These are phyloP conservation scores for Orchestia grillus DNA, from an alignment of 1,140 invertebrate species.

Conservation along the genomic window DNA sequence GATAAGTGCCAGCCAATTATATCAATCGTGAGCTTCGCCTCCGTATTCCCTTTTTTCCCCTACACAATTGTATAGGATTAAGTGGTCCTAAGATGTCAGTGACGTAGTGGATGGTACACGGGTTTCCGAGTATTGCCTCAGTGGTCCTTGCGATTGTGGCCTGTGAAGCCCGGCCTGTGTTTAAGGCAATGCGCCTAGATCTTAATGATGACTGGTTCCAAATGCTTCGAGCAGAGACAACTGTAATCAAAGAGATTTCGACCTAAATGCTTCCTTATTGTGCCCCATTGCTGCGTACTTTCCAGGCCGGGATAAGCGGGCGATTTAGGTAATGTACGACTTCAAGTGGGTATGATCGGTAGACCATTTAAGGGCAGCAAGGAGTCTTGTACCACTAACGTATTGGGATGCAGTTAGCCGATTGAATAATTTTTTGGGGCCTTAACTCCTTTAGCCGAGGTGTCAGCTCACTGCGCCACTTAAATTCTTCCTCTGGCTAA, in stretches of 20 bases:
- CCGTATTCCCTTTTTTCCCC: constrained; percentile 18
- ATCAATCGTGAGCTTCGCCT: constrained; percentile 52
- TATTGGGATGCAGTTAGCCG: background rate
- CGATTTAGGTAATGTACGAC: constrained; percentile 13
- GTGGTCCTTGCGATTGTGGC: background rate
- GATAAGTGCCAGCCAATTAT: constrained; percentile 44
- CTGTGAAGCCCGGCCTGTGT: background rate
- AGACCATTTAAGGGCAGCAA: background rate
- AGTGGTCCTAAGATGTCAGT: constrained; percentile 45
- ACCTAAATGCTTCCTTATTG: constrained; percentile 55
- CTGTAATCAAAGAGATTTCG: constrained; percentile 49
- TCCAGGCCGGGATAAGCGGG: background rate
- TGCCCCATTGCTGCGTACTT: background rate
- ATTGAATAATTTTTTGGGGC: background rate
- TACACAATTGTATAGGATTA: constrained; percentile 49
- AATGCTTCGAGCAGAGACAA: constrained; percentile 55
- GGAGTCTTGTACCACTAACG: background rate
- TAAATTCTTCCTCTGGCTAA: too few species aligned
- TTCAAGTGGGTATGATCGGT: background rate
- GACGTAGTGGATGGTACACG: constrained; percentile 10
- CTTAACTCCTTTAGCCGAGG: too few species aligned
- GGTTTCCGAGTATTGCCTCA: constrained; percentile 25
- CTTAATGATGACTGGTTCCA: constrained; percentile 31
- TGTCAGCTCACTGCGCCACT: too few species aligned
- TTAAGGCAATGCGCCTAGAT: constrained; percentile 34